These are phyloP conservation scores for Pterocles gutturalis DNA, from an alignment of 2,113 vertebrate genomes.

Conservation along the genomic window DNA sequence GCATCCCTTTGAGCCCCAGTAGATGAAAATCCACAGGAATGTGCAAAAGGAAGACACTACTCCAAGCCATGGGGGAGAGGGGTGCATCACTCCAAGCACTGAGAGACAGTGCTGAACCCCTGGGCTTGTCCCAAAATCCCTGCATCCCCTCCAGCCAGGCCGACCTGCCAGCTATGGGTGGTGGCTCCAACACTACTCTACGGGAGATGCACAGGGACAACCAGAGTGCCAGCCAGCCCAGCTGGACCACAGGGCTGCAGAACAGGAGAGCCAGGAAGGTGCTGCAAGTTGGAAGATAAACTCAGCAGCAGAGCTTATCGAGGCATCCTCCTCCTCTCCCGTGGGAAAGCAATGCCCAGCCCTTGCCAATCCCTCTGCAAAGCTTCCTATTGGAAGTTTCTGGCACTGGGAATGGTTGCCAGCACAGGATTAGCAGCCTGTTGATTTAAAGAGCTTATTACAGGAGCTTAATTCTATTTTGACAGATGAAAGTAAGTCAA, in stretches of 20 bases:
- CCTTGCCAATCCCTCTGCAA: background rate
- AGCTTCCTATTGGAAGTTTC: slow-evolving; percentile 17
- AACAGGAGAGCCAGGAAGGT: background rate
- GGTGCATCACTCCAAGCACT: accelerated
- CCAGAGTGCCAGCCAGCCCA: background rate
- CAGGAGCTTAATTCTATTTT: slow-evolving; percentile 78
- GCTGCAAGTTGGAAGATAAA: background rate
- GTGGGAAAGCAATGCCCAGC: background rate
- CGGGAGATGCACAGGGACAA: background rate
- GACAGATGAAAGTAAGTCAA: slow-evolving; percentile 77
- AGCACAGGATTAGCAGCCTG: slow-evolving; percentile 71
- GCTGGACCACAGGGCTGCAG: background rate
- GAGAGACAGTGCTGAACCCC: background rate
- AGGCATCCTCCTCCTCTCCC: background rate
- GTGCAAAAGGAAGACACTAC: background rate
- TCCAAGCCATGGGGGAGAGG: accelerated
- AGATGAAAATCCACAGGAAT: accelerated
- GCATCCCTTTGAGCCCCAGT: background rate
- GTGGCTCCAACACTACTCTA: background rate
- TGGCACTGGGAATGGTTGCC: slow-evolving; percentile 20
- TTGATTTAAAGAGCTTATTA: slow-evolving; percentile 81
- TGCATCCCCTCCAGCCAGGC: background rate
- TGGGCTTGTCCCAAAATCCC: background rate
- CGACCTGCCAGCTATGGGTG: background rate
- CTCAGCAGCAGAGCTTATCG: background rate